A percentile compares a stretch with the other conserved stretches of the same genome.
Evolutionary conservation across 92 coral and sea anemone genomes (phyloP).

Genomic region (Phenganax stokvisi): DNA sequence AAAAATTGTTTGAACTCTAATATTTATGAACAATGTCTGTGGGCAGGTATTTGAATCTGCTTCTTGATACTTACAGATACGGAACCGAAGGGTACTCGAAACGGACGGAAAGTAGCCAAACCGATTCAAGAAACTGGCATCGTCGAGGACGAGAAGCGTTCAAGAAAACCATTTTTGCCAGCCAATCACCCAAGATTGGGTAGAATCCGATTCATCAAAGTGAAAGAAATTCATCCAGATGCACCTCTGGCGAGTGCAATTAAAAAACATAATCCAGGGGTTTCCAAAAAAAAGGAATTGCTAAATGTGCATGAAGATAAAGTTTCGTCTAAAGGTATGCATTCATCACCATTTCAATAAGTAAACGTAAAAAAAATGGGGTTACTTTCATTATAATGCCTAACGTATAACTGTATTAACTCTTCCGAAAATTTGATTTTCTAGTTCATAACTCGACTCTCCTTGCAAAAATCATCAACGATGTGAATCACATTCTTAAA

Average conservation of each 20-base stretch:
- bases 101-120: too few relatives aligned
- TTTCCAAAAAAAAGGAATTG: not conserved
- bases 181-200: not conserved
- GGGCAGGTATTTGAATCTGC: too few relatives aligned
- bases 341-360: constrained; percentile 7
- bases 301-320: not conserved
- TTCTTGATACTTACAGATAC: too few relatives aligned
- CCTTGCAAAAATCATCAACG: constrained; percentile 23
- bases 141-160: too few relatives aligned
- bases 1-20: too few relatives aligned
- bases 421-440: not conserved
- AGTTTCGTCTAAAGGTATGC: not conserved
- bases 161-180: not conserved
- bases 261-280: not conserved
- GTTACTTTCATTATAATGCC: too few relatives aligned
- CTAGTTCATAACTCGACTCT: constrained; percentile 11
- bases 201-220: constrained; percentile 26
- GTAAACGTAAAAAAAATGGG: not conserved
- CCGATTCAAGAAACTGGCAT: too few relatives aligned
- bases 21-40: too few relatives aligned
- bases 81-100: too few relatives aligned
- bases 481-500: constrained; percentile 30
- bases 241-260: constrained; percentile 21
- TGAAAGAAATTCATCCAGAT: constrained; percentile 39
- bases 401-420: not conserved